phyloP scores from a whole-genome alignment of 2,113 vertebrate genomes.

The Lota lota region DNA sequence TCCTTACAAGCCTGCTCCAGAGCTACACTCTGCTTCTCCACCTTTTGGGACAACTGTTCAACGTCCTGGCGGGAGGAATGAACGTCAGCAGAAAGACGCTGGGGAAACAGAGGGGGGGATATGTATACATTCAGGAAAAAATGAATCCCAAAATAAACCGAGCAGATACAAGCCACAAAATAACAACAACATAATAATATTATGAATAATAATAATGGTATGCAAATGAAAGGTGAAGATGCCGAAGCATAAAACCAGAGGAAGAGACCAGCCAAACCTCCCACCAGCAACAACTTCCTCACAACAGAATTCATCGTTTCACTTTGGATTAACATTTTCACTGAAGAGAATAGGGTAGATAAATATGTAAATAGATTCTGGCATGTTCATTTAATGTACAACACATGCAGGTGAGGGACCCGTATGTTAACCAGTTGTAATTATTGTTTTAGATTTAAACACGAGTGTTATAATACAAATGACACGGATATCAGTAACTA shows the following conservation, averaged over 20 bases:
- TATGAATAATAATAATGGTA: constrained; percentile 21
- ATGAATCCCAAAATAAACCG: constrained; percentile 63
- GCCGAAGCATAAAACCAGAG: constrained; percentile 50
- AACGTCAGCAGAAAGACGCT: constrained; percentile 93
- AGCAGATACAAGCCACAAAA: constrained; percentile 40
- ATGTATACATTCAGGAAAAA: constrained; percentile 54
- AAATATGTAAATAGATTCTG: too few relatives aligned
- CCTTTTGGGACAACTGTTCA: constrained; percentile 84
- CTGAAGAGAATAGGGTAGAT: neutral
- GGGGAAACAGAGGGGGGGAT: constrained; percentile 78
- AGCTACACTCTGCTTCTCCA: constrained; percentile 83
- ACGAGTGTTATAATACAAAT: too few relatives aligned
- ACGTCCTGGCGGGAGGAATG: constrained; percentile 85
- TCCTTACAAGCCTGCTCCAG: constrained; percentile 80
- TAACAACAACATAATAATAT: too few relatives aligned
- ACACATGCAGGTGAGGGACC: too few relatives aligned
- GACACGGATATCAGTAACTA: too few relatives aligned
- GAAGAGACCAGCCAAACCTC: constrained; percentile 38
- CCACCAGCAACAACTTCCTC: constrained; percentile 11
- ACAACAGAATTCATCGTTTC: constrained; percentile 6
- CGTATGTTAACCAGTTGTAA: too few relatives aligned
- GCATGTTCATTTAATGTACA: too few relatives aligned
- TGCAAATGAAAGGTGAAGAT: constrained; percentile 57
- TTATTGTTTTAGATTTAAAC: too few relatives aligned
- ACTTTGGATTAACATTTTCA: constrained; percentile 48